Percentiles rank a stretch among this genome's conserved stretches.
Evolutionary conservation across 2,797 vertebrate species (phyloP).

Genomic region (Spinus olivaceus): DNA sequence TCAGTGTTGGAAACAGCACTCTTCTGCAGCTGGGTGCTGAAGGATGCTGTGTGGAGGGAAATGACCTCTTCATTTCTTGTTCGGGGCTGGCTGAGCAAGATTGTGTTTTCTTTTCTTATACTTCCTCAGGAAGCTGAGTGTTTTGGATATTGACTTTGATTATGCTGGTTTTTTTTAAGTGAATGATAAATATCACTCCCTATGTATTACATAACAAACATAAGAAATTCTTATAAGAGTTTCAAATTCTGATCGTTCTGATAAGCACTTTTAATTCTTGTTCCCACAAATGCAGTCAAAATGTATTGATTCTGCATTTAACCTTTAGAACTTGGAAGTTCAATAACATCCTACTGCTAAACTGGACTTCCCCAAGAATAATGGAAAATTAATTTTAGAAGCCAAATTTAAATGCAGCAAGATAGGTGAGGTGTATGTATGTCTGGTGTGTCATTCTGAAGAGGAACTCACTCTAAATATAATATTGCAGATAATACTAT

Average conservation of each 20-base stretch:
- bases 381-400: neutral
- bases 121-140: constrained; percentile 4
- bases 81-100: neutral
- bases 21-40: neutral
- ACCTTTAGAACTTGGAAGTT: neutral
- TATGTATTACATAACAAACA: neutral
- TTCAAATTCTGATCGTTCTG: neutral
- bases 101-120: neutral
- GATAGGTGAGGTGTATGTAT: neutral
- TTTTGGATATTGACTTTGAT: neutral
- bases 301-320: neutral
- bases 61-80: neutral
- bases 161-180: neutral
- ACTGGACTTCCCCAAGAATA: neutral
- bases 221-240: neutral
- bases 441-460: neutral
- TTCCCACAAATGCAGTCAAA: neutral
- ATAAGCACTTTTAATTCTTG: neutral
- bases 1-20: fast-evolving
- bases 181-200: neutral
- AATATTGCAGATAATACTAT: neutral
- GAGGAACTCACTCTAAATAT: neutral
- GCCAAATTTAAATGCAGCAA: neutral
- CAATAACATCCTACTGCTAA: neutral
- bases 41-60: neutral